These are phyloP conservation scores for Formica selysi DNA, from an alignment of 1,140 invertebrate genomes.

Conservation along the genomic window DNA sequence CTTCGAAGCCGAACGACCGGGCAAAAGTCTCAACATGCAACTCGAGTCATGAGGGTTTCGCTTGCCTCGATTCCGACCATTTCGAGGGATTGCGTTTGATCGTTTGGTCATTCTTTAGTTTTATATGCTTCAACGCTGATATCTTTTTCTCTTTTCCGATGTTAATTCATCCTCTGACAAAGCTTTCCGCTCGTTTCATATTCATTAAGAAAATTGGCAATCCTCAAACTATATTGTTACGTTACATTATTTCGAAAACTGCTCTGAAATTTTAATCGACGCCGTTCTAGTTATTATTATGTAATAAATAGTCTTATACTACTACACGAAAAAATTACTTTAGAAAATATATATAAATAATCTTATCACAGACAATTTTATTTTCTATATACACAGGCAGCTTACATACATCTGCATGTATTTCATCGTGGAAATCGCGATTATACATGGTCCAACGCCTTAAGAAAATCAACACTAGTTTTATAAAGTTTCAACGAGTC, in stretches of 20 bases:
- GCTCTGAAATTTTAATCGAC: neutral
- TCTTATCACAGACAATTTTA: neutral
- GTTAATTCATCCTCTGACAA: neutral
- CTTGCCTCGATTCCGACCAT: slow-evolving; percentile 65
- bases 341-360: neutral
- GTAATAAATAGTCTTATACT: neutral
- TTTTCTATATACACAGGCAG: neutral
- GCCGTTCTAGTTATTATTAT: neutral
- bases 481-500: slow-evolving; percentile 52
- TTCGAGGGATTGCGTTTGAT: slow-evolving; percentile 69
- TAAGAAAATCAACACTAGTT: slow-evolving; percentile 54
- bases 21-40: slow-evolving; percentile 58
- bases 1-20: slow-evolving; percentile 52
- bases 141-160: neutral
- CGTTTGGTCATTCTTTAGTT: slow-evolving; percentile 40
- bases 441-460: neutral
- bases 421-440: neutral
- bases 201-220: neutral
- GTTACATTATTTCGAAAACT: no score
- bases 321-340: neutral
- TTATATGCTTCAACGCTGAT: neutral
- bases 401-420: neutral
- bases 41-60: slow-evolving; percentile 68
- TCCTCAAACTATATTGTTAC: no score
- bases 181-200: neutral